Conservation (phyloP, 2,113 vertebrate genomes). For the Fregata magnificens region DNA sequence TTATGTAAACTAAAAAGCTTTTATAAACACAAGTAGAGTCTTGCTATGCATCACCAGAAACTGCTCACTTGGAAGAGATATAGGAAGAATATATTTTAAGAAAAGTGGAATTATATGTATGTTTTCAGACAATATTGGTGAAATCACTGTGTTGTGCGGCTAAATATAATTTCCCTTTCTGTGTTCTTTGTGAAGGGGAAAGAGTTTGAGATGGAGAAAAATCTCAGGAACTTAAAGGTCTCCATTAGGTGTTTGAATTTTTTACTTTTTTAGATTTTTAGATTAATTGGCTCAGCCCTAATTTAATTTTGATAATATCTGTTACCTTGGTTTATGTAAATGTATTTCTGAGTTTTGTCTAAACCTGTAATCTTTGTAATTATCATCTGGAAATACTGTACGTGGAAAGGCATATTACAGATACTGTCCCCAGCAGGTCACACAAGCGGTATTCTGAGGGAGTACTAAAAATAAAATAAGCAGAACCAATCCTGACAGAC, state of each 20-base stretch:
- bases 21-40: slow-evolving; percentile 50
- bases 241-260: background rate
- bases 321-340: slow-evolving; percentile 15
- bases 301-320: slow-evolving; percentile 26
- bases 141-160: background rate
- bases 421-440: background rate
- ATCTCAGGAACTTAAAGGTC: slow-evolving; percentile 43
- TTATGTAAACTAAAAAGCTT: slow-evolving; percentile 25
- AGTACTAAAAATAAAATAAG: background rate
- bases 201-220: background rate
- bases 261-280: background rate
- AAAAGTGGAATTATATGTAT: background rate
- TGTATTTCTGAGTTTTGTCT: slow-evolving; percentile 22
- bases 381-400: background rate
- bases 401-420: background rate
- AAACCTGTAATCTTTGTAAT: background rate
- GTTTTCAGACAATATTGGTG: slow-evolving; percentile 11
- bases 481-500: background rate
- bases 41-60: slow-evolving; percentile 58
- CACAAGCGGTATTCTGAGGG: background rate
- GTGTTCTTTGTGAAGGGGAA: background rate
- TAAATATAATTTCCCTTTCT: slow-evolving; percentile 19
- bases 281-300: background rate
- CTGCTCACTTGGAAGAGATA: slow-evolving; percentile 30
- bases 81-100: background rate